A percentile compares a stretch with the other conserved stretches of the same genome.
These are phyloP conservation scores for Peromyscus attwateri DNA, from an alignment of 2,797 vertebrate species.

Conservation along the genomic window DNA sequence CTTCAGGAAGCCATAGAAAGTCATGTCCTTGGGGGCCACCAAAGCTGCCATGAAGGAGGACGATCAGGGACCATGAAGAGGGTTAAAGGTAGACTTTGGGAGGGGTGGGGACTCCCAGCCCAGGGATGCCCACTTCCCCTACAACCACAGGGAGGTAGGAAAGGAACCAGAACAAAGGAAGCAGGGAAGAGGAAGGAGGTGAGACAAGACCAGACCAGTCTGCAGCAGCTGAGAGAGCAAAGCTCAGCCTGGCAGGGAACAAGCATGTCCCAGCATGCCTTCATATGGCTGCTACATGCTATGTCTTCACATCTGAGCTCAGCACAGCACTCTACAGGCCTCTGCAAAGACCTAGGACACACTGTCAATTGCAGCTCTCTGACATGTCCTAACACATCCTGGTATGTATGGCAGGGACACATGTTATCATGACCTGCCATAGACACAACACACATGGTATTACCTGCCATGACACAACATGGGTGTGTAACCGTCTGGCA, in stretches of 20 bases:
- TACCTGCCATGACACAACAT: background rate
- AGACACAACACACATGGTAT: background rate
- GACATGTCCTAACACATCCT: background rate
- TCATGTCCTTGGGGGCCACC: constrained; percentile 91
- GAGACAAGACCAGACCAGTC: background rate
- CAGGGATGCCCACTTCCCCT: background rate
- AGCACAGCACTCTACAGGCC: background rate
- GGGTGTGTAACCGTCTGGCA: background rate
- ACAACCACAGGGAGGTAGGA: background rate
- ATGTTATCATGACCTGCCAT: background rate
- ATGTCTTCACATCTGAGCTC: background rate
- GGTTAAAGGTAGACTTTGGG: accelerated
- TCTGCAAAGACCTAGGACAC: background rate
- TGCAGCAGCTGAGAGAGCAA: background rate
- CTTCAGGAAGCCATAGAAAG: constrained; percentile 91
- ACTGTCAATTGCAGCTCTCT: background rate
- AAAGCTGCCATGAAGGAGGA: constrained; percentile 84
- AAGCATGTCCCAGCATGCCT: accelerated
- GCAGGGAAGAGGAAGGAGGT: background rate
- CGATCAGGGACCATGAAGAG: background rate
- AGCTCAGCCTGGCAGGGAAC: background rate
- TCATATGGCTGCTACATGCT: background rate
- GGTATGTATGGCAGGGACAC: background rate
- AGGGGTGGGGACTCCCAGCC: background rate
- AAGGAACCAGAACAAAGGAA: background rate